Evolutionary conservation across 2,888 invertebrate genomes (phyloP), one percentile per base, ranked within the genome.

Genomic region (Coelopa pilipes): DNA sequence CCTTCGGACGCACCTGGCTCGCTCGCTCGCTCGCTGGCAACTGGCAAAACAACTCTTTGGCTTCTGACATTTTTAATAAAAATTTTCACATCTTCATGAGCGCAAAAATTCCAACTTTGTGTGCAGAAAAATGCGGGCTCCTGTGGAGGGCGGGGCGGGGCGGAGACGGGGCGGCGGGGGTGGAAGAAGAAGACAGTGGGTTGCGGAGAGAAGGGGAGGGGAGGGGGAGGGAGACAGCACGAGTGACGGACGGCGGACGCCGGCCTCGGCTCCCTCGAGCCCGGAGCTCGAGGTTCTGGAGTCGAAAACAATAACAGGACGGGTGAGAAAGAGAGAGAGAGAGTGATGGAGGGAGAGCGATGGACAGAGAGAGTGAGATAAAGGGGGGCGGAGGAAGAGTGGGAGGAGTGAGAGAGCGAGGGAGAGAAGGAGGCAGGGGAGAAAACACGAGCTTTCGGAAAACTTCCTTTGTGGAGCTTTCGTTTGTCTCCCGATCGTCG

Each of bases 401-500:
- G 34, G 7, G 34, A 34, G 34, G 34, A 34, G 7, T 2, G 34
- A 34, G n/a, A 34, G 34, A 34, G 34, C 15, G 5, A 45, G 57
- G 10, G 21, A 59, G 57, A 17, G 57, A 59, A 21, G 57, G 21
- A 21, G 57, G 21, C 19, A 46, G 11, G 4, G 45, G 12, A 47
- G 11, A 34, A 70, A 70, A 73, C 62, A 74, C 49, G 49, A 24
- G 70, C 67, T 70, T 71, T 65, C 57, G 60, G 57, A 74, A 74
- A 63, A 70, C 65, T 47, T 71, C 47, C 12, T 73, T 57, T 57
- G 72, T 71, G 47, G 60, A 19, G 62, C 34, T 47, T 67, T 67
- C 50, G 59, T 67, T 13, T 60, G 67, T 67, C 63, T 75, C 75
- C 76, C 76, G 78, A 76, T 76, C 76, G 75, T 78, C 76, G 76